Base-by-base conservation (phyloP, 2,888 invertebrate species). In the Prenolepis imparis region DNA sequence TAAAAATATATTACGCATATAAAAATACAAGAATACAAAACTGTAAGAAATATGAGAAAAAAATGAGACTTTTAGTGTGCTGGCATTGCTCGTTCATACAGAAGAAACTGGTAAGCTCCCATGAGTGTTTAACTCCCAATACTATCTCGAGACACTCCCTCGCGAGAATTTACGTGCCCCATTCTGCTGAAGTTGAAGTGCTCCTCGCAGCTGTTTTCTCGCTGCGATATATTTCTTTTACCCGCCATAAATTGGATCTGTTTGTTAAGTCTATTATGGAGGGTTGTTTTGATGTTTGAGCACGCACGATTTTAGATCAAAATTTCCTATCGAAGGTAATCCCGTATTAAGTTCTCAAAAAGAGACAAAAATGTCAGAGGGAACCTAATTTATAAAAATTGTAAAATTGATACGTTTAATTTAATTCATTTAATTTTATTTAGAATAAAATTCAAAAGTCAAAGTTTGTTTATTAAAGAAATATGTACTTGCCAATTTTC, bases 251-350 rank as follows among this genome's bases (percentile, higher is more conserved):
- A 78, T 70, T 59, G 21, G 44, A 78, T 70, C 32, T 57, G 41
- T 59, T 78, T 70, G 44, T 70, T 80, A 80, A 80, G 44, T 18
- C 59, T 59, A n/a, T 80, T 70, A 72, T 59, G 36, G 5, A 36
- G 59, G 44, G 12, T 59, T 80, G 59, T 48, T 68, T 57, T 78
- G 68, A 44, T 36, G 24, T 72, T 77, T 52, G 9, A 28, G 9
- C 18, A 55, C 24, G 39, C 0, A 5, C 18, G 5, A 4, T 44
- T 21, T 70, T 70, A 59, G 18, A 44, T 80, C 70, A 57, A 21
- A 70, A 21, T 66, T 75, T 66, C n/a, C 3, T 28, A n/a, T 24
- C 36, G 24, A 3, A 24, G n/a, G 0, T 64, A 24, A 52, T 74
- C 44, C 15, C 15, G 28, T 24, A 67, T 39, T 18, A 28, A 55